A percentile compares a stretch with the other conserved stretches of the same genome.
Conservation (phyloP, 2,113 vertebrate genomes). For the Sebastes fasciatus region DNA sequence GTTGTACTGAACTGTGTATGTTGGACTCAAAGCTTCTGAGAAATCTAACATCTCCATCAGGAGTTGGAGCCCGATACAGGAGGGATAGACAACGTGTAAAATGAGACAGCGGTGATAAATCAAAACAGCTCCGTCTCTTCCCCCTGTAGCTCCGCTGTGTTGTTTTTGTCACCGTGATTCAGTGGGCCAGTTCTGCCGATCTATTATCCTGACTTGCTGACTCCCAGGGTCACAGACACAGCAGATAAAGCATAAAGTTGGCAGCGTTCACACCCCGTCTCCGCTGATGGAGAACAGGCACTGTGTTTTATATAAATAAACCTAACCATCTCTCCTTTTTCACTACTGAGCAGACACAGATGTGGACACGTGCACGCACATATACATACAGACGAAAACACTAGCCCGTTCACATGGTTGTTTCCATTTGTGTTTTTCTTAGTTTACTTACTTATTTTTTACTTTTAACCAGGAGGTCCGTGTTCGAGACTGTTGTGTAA, state of each 20-base stretch:
- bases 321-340: slow-evolving; percentile 18
- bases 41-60: slow-evolving; percentile 45
- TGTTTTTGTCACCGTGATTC: slow-evolving; percentile 44
- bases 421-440: too few species aligned
- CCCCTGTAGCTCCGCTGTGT: slow-evolving; percentile 3
- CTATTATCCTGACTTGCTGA: slow-evolving; percentile 33
- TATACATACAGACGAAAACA: background rate
- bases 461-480: too few species aligned
- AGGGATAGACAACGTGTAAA: slow-evolving; percentile 25
- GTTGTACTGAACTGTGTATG: slow-evolving; percentile 17
- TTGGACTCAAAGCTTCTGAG: slow-evolving; percentile 12
- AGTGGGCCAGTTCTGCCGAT: slow-evolving; percentile 29
- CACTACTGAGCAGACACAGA: slow-evolving; percentile 55
- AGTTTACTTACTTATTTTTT: too few species aligned
- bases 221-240: slow-evolving; percentile 40
- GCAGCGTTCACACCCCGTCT: slow-evolving; percentile 34
- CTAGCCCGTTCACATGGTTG: too few species aligned
- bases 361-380: slow-evolving; percentile 3
- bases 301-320: slow-evolving; percentile 55
- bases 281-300: slow-evolving; percentile 63
- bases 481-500: too few species aligned
- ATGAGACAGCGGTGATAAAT: slow-evolving; percentile 39
- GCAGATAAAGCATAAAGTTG: slow-evolving; percentile 62
- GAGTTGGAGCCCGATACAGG: slow-evolving; percentile 5
- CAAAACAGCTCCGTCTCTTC: slow-evolving; percentile 6